These are phyloP conservation scores for Okamejei kenojei DNA, from an alignment of 2,797 vertebrate species.

Conservation along the genomic window DNA sequence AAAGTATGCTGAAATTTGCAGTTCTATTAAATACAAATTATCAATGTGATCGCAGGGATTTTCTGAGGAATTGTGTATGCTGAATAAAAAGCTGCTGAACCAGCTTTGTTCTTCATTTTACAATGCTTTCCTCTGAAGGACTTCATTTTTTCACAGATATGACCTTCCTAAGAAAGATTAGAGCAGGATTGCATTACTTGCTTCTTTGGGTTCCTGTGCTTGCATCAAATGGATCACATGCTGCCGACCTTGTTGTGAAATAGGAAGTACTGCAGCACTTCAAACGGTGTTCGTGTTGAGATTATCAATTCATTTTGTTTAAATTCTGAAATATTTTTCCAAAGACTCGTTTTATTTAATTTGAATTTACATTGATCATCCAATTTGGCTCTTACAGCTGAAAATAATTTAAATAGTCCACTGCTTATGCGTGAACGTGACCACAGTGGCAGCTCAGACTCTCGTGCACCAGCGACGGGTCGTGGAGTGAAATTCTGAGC, in stretches of 20 bases:
- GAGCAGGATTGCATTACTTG: neutral
- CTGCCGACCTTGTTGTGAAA: neutral
- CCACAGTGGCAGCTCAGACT: too few relatives aligned
- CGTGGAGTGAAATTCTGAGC: neutral
- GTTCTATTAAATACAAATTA: neutral
- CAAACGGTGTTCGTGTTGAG: neutral
- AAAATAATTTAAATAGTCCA: neutral
- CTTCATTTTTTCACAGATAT: neutral
- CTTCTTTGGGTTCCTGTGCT: neutral
- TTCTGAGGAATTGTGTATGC: neutral
- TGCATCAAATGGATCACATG: neutral
- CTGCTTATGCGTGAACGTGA: too few relatives aligned
- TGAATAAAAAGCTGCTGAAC: neutral
- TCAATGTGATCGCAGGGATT: neutral
- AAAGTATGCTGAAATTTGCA: neutral
- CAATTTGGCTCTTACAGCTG: neutral
- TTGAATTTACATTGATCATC: neutral
- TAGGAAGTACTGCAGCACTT: constrained; percentile 3
- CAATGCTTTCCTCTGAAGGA: neutral
- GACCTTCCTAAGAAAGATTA: neutral
- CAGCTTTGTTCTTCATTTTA: neutral
- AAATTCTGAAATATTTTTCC: neutral
- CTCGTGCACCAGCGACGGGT: neutral
- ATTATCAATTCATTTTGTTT: neutral
- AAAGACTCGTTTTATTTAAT: neutral